Evolutionary conservation across 2,888 invertebrate species (phyloP), one percentile per base, ranked within the genome.

Genomic region (Hermodice carunculata): DNA sequence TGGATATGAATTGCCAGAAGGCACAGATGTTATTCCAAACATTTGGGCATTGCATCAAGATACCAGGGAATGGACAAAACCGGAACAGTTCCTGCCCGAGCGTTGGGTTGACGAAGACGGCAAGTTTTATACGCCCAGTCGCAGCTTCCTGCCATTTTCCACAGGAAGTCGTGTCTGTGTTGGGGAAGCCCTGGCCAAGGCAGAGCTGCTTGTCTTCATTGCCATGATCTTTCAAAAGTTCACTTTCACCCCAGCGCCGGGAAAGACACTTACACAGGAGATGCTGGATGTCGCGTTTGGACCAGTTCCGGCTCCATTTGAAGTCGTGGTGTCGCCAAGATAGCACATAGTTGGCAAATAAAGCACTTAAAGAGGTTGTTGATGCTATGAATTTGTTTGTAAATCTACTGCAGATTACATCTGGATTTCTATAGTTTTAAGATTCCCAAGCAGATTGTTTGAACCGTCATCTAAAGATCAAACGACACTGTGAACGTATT

Each of bases 71-170:
- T 81, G 78, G 78, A 67, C 72, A 11, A 66, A 78, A 28, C 76
- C 76, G 0, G 63, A 71, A 11, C 58, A 60, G 14, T 81, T 80
- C 66, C 66, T 66, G 24, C 81, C 81, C 3, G 75, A 78, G n/a
- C 61, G 79, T 26, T 81, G 70, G 63, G 62, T 81, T 2, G 73
- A 76, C 19, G 71, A 71, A 26, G 61, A 74, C 32, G 79, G 79
- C 5, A 74, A 74, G 32, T 58, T 79, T 53, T 72, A 62, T 6
- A 67, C 77, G 0, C 76, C 75, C 65, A 76, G 74, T 2, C 67
- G 70, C 6, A 74, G 70, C 46, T 80, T 76, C 76, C 69, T 79
- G 29, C 81, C 81, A 0, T 81, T 81, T 61, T 76, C 77, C 14
- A 75, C 76, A 1, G 81, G 80, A 5, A 66, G 75, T 8, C 64